A percentile compares a stretch with the other conserved stretches of the same genome.
These are phyloP conservation scores for Horisme vitalbata DNA, from an alignment of 2,888 invertebrate genomes.

Conservation along the genomic window DNA sequence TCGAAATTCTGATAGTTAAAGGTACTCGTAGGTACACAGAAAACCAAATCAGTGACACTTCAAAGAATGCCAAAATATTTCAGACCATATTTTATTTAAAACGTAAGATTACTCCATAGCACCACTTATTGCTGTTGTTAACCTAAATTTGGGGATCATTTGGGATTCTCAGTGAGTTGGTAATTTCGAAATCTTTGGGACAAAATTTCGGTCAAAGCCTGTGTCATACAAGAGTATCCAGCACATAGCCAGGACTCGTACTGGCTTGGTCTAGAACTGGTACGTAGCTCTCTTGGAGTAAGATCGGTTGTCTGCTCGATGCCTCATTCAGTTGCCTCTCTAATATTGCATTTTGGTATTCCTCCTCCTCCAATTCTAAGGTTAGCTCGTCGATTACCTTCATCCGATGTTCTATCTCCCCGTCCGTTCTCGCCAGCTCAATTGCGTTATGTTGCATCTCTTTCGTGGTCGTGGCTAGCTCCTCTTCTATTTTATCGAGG, in stretches of 20 bases:
- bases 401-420: constrained; percentile 78
- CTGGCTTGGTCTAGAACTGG: constrained; percentile 67
- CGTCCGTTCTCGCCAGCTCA: constrained; percentile 76
- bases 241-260: constrained; percentile 56
- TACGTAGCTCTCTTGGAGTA: constrained; percentile 73
- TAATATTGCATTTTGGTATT: constrained; percentile 73
- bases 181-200: constrained; percentile 43
- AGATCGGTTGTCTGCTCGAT: constrained; percentile 72
- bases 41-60: no score
- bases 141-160: constrained; percentile 8
- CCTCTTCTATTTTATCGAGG: constrained; percentile 78
- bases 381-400: constrained; percentile 80
- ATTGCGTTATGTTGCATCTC: constrained; percentile 80
- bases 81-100: neutral
- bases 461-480: constrained; percentile 71
- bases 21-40: no score
- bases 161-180: constrained; percentile 22
- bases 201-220: constrained; percentile 31
- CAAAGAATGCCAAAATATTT: no score
- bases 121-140: constrained; percentile 32
- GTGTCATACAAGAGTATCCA: constrained; percentile 78
- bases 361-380: constrained; percentile 77
- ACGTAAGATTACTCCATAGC: constrained; percentile 30
- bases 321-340: constrained; percentile 74
- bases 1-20: no score